Evolutionary conservation across 2,888 invertebrate species (phyloP).

Genomic region (Drosophila testacea): DNA sequence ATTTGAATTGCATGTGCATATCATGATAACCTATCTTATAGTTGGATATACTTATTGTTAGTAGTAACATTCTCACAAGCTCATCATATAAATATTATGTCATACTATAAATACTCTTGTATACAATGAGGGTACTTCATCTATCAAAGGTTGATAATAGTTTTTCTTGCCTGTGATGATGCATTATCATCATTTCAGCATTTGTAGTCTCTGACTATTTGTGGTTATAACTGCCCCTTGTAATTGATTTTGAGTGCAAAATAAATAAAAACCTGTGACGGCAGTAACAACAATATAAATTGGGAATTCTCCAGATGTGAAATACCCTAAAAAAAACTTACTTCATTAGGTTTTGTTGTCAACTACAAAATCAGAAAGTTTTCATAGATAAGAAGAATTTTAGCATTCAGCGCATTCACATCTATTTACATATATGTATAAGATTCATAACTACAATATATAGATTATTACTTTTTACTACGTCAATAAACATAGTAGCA

Average conservation of each 20-base stretch:
- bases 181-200: neutral
- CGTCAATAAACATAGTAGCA: too few relatives aligned
- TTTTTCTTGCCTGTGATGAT: conserved; percentile 2
- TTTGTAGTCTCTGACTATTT: neutral
- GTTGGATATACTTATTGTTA: neutral
- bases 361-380: too few relatives aligned
- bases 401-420: too few relatives aligned
- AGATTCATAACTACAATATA: too few relatives aligned
- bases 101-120: too few relatives aligned
- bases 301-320: neutral
- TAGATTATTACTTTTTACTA: too few relatives aligned
- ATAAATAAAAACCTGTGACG: conserved; percentile 1
- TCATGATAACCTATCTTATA: neutral
- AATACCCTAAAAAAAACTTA: neutral
- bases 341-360: neutral
- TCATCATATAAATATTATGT: neutral
- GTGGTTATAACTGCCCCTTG: too few relatives aligned
- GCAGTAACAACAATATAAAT: neutral
- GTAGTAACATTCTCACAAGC: neutral
- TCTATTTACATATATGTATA: too few relatives aligned
- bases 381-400: too few relatives aligned
- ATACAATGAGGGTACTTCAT: neutral
- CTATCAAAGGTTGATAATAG: neutral
- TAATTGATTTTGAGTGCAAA: conserved; percentile 8
- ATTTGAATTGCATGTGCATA: conserved; percentile 18